Conservation (phyloP, 2,797 vertebrate genomes). For the Bovichtus diacanthus region DNA sequence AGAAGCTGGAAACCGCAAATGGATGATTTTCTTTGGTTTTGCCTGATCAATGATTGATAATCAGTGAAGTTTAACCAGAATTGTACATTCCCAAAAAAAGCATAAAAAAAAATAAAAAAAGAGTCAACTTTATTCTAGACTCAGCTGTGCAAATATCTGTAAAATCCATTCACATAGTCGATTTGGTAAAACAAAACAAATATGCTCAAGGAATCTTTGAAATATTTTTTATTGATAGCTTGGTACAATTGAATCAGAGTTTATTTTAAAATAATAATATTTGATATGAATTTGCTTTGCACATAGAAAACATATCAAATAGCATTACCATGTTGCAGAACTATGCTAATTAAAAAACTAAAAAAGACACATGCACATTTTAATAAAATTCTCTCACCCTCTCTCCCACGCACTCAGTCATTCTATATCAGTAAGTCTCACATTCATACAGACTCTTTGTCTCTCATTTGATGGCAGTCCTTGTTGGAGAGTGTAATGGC, state of each 20-base stretch:
- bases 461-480: constrained; percentile 61
- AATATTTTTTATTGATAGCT: constrained; percentile 13
- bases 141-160: not conserved
- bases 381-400: not conserved
- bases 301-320: constrained; percentile 41
- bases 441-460: constrained; percentile 46
- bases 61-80: not conserved
- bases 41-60: too few species aligned
- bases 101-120: not conserved
- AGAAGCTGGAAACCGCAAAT: too few species aligned
- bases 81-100: fast-evolving
- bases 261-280: not conserved
- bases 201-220: too few species aligned
- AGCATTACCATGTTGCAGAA: not conserved
- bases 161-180: not conserved
- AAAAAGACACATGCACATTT: not conserved
- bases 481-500: constrained; percentile 78
- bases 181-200: constrained; percentile 4
- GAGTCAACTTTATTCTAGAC: not conserved
- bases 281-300: constrained; percentile 1
- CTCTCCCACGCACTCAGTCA: not conserved
- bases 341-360: not conserved
- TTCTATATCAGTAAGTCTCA: not conserved
- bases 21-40: too few species aligned
- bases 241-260: not conserved